These are phyloP conservation scores for Parus major DNA, from an alignment of 2,113 vertebrate species.

Conservation along the genomic window DNA sequence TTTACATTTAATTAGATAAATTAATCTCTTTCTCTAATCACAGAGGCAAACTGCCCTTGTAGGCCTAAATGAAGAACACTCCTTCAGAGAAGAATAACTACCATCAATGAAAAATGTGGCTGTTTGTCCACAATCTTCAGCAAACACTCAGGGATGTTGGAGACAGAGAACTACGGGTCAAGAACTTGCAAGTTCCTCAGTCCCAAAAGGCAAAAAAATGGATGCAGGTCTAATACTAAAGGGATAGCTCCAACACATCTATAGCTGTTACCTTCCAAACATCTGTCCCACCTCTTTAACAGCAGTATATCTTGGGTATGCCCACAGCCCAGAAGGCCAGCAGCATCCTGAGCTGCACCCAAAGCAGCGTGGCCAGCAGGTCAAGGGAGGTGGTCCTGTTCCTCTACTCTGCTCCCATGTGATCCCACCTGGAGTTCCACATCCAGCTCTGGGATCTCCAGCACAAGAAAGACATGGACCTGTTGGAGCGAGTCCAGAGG, in stretches of 20 bases:
- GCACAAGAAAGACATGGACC: not conserved
- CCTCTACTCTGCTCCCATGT: not conserved
- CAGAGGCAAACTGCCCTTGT: not conserved
- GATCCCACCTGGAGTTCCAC: not conserved
- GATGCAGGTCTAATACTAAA: not conserved
- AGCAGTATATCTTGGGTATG: not conserved
- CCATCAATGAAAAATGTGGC: not conserved
- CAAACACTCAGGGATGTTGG: not conserved
- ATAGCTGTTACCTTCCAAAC: not conserved
- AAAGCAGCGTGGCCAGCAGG: not conserved
- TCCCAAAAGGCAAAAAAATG: not conserved
- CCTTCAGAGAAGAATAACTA: not conserved
- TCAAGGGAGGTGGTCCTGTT: not conserved
- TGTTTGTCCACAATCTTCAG: not conserved
- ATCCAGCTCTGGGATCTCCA: not conserved
- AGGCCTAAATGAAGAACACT: not conserved
- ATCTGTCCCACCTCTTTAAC: not conserved
- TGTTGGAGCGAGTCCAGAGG: not conserved
- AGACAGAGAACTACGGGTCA: not conserved
- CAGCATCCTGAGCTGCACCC: not conserved
- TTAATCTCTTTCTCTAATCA: not conserved
- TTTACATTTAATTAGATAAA: not conserved
- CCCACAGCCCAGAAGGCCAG: not conserved
- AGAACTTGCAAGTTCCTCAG: not conserved
- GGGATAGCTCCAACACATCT: not conserved